Evolutionary conservation across 2,113 vertebrate genomes (phyloP).

Genomic region (Ophthalmolycus amberensis): DNA sequence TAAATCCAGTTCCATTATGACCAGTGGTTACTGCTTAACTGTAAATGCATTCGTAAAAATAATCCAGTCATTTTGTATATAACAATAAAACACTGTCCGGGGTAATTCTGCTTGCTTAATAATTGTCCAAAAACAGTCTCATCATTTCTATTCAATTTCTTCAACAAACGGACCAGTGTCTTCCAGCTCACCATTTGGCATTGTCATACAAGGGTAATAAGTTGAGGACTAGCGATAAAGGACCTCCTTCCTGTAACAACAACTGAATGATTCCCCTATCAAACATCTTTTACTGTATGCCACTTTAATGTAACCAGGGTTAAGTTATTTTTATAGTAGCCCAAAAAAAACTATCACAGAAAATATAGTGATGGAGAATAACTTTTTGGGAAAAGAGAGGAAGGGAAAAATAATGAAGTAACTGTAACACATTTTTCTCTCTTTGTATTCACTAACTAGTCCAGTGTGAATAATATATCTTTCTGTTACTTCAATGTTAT

Average conservation of each 20-base stretch:
- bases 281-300: background rate
- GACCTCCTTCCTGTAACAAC: background rate
- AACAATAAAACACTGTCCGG: too few species aligned
- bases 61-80: too few species aligned
- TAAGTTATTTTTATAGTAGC: background rate
- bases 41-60: too few species aligned
- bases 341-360: background rate
- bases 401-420: background rate
- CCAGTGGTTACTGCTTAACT: too few species aligned
- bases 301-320: background rate
- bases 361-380: background rate
- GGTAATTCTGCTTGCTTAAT: too few species aligned
- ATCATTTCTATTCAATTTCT: background rate
- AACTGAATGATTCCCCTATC: background rate
- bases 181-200: background rate
- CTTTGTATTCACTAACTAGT: slow-evolving; percentile 18
- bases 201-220: background rate
- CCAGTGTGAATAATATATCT: slow-evolving; percentile 37
- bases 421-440: background rate
- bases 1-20: background rate
- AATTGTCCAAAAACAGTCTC: background rate
- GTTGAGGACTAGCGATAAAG: background rate
- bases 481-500: slow-evolving; percentile 13
- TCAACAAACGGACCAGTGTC: background rate
- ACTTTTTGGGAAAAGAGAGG: background rate